Evolutionary conservation across 2,113 vertebrate species (phyloP).

Genomic region (Mesocricetus auratus): DNA sequence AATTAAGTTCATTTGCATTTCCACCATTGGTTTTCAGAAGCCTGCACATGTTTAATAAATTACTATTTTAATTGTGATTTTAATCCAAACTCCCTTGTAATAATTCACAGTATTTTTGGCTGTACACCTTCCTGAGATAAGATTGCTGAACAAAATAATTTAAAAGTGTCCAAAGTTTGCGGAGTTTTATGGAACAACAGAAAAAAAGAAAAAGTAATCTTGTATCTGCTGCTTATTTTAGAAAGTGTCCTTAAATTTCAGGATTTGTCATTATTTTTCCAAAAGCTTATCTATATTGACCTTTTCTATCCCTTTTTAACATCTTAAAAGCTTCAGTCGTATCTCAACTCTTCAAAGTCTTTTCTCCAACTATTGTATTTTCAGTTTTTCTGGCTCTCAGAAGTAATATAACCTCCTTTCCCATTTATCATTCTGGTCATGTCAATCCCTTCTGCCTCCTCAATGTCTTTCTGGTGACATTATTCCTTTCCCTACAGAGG

Average conservation of each 20-base stretch:
- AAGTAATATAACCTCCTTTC: conserved; percentile 68
- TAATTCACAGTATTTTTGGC: conserved; percentile 9
- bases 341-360: conserved; percentile 61
- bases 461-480: conserved; percentile 70
- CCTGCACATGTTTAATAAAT: conserved; percentile 33
- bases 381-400: conserved; percentile 65
- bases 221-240: conserved; percentile 60
- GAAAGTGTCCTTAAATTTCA: conserved; percentile 69
- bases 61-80: conserved; percentile 61
- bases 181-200: conserved; percentile 42
- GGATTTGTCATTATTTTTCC: conserved; percentile 69
- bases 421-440: conserved; percentile 67
- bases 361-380: conserved; percentile 73
- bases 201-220: conserved; percentile 45
- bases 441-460: conserved; percentile 67
- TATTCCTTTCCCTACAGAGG: conserved; percentile 71
- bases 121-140: neutral
- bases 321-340: conserved; percentile 74
- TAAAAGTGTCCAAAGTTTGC: conserved; percentile 12
- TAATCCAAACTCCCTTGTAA: neutral
- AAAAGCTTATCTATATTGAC: conserved; percentile 74
- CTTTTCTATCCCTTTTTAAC: conserved; percentile 75
- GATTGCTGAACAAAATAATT: conserved; percentile 58
- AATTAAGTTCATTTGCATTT: neutral
- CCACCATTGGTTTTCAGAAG: neutral